Evolutionary conservation across 2,113 vertebrate species (phyloP).

Genomic region (Siphamia tubifer): DNA sequence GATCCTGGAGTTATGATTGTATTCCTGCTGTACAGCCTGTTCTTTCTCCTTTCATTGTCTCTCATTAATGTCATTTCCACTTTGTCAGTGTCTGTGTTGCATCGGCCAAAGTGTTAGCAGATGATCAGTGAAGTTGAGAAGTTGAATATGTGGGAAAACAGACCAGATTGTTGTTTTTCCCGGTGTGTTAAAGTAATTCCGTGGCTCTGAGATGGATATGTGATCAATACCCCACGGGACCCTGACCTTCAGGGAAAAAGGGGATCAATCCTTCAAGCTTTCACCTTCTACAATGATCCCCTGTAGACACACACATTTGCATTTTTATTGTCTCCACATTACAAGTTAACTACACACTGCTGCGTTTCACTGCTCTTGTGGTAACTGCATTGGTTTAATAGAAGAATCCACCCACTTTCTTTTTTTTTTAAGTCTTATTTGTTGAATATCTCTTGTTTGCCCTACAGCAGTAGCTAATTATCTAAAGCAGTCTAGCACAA

Average conservation of each 20-base stretch:
- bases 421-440: conserved; percentile 26
- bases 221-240: conserved; percentile 37
- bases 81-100: too few relatives aligned
- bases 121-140: too few relatives aligned
- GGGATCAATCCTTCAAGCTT: conserved; percentile 37
- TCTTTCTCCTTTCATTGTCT: too few relatives aligned
- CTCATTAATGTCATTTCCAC: too few relatives aligned
- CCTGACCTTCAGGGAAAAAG: conserved; percentile 50
- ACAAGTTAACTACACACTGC: conserved; percentile 53
- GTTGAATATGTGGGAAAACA: not conserved
- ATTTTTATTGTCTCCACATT: conserved; percentile 63
- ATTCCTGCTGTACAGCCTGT: too few relatives aligned
- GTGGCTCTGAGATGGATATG: not conserved
- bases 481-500: conserved; percentile 47
- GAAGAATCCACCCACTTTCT: conserved; percentile 42
- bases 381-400: conserved; percentile 28
- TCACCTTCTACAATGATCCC: conserved; percentile 8
- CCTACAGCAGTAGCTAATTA: conserved; percentile 51
- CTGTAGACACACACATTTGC: conserved; percentile 30
- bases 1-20: too few relatives aligned
- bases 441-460: conserved; percentile 27
- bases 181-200: conserved; percentile 4
- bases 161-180: not conserved
- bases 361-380: not conserved
- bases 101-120: too few relatives aligned